A percentile compares a stretch with the other conserved stretches of the same genome.
Evolutionary conservation across 2,797 vertebrate species (phyloP).

Genomic region (Sparidentex hasta): DNA sequence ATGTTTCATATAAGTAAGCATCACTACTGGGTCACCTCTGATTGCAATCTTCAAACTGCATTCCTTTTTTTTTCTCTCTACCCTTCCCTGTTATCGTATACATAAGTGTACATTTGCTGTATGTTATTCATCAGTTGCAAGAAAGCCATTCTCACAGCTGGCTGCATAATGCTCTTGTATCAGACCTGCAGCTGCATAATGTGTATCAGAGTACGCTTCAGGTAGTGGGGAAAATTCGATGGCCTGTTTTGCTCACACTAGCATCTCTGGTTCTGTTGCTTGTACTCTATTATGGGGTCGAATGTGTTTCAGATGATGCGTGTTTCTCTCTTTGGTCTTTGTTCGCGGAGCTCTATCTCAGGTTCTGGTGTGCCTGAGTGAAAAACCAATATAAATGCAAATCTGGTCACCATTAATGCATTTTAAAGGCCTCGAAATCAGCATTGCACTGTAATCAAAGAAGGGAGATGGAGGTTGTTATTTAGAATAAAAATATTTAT

Average conservation of each 20-base stretch:
- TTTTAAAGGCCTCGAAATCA: constrained; percentile 85
- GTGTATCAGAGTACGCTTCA: constrained; percentile 54
- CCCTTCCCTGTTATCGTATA: constrained; percentile 11
- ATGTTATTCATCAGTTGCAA: constrained; percentile 54
- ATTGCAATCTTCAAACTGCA: constrained; percentile 52
- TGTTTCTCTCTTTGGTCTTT: constrained; percentile 81
- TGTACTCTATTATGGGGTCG: constrained; percentile 80
- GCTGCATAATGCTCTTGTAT: constrained; percentile 44
- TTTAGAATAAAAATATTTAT: constrained; percentile 86
- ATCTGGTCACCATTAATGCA: constrained; percentile 86
- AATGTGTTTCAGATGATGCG: constrained; percentile 81
- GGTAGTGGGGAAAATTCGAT: constrained; percentile 56
- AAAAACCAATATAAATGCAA: constrained; percentile 91
- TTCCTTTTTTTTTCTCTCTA: background rate
- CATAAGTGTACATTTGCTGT: constrained; percentile 55
- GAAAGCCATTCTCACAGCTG: constrained; percentile 58
- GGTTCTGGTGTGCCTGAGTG: constrained; percentile 75
- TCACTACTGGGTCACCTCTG: constrained; percentile 28
- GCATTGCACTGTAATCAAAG: constrained; percentile 86
- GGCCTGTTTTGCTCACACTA: constrained; percentile 73
- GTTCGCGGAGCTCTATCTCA: constrained; percentile 80
- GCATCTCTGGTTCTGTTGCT: constrained; percentile 67
- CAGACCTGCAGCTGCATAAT: constrained; percentile 59
- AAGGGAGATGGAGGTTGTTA: constrained; percentile 75
- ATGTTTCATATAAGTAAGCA: constrained; percentile 53